Conservation (phyloP, 2,888 invertebrate species). For the Rhynchonema sp. region DNA sequence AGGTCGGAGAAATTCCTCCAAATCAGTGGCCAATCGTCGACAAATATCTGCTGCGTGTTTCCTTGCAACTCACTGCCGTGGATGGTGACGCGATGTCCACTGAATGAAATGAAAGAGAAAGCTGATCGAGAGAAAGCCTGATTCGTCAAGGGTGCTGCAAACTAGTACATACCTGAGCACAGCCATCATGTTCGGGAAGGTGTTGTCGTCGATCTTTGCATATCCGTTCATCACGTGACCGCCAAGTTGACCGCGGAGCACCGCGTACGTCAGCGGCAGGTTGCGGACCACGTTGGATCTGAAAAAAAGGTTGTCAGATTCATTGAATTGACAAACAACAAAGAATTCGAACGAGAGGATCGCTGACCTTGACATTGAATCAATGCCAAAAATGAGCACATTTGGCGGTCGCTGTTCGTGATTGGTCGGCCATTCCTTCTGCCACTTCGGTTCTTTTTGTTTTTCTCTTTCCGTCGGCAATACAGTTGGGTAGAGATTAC, state of each 20-base stretch:
- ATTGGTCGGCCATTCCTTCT: background rate
- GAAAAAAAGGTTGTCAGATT: no score
- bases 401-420: constrained; percentile 15
- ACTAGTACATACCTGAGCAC: constrained; percentile 57
- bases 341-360: no score
- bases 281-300: constrained; percentile 23
- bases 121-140: no score
- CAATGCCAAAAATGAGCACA: constrained; percentile 27
- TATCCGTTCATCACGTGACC: constrained; percentile 62
- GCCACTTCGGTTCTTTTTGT: background rate
- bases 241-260: constrained; percentile 42
- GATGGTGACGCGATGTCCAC: background rate
- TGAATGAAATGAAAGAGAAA: no score
- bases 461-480: background rate
- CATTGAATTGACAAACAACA: no score
- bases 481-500: background rate
- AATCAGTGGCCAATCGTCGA: constrained; percentile 12
- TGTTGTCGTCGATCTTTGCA: constrained; percentile 79
- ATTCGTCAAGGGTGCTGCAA: no score
- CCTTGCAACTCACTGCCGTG: background rate
- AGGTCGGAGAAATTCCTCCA: constrained; percentile 11
- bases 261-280: constrained; percentile 35
- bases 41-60: constrained; percentile 2
- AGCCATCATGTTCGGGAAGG: constrained; percentile 67
- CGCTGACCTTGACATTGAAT: constrained; percentile 26